A percentile compares a stretch with the other conserved stretches of the same genome.
Conservation (phyloP, 2,797 vertebrate species). For the Apodemus agrarius region DNA sequence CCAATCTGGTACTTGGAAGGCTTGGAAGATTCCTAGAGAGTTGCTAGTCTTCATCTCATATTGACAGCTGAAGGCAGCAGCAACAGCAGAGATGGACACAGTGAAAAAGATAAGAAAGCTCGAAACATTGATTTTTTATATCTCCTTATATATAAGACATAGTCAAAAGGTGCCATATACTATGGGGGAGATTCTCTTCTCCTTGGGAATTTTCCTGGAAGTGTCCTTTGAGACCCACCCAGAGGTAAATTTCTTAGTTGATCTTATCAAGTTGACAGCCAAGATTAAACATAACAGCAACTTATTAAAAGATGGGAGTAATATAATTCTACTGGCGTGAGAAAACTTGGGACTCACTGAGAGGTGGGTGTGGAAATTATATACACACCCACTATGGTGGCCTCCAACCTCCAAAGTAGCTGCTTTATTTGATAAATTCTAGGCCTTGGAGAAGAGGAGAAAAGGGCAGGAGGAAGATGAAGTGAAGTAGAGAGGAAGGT, state of each 20-base stretch:
- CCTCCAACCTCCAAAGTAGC: background rate
- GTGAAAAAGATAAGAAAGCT: background rate
- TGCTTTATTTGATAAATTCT: background rate
- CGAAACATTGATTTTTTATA: background rate
- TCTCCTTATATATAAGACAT: background rate
- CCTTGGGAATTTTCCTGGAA: background rate
- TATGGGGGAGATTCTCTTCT: background rate
- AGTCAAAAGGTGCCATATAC: background rate
- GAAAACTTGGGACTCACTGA: background rate
- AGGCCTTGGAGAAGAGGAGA: background rate
- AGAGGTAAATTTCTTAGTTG: background rate
- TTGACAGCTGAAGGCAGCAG: background rate
- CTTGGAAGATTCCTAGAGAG: background rate
- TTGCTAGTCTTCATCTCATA: background rate
- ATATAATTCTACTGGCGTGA: background rate
- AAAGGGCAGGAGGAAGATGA: background rate
- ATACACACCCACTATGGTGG: background rate
- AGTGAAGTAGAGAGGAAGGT: background rate
- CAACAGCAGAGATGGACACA: background rate
- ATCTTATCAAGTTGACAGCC: background rate
- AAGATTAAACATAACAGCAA: background rate
- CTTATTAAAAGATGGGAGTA: background rate
- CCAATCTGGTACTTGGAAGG: too few species aligned
- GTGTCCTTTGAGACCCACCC: too few species aligned
- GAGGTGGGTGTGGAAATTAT: background rate